Evolutionary conservation across 2,888 invertebrate genomes (phyloP).

Genomic region (Eilema sororculum): DNA sequence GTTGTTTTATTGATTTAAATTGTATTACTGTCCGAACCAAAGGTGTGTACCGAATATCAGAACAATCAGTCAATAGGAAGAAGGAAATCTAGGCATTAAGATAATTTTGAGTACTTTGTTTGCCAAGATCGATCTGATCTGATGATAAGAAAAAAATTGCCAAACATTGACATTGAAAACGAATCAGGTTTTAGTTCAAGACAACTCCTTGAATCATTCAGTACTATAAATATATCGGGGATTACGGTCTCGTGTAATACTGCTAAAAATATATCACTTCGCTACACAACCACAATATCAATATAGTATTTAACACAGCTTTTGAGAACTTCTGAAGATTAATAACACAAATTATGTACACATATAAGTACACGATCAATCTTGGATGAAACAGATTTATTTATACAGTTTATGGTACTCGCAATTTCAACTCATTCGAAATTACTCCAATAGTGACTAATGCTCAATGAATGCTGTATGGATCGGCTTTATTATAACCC

Average conservation of each 20-base stretch:
- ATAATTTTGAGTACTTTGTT: too few species aligned
- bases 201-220: slow-evolving; percentile 4
- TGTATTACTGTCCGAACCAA: too few species aligned
- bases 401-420: neutral
- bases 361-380: neutral
- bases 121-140: too few species aligned
- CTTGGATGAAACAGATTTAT: slow-evolving; percentile 3
- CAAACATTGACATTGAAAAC: neutral
- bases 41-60: too few species aligned
- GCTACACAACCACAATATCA: neutral
- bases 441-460: slow-evolving; percentile 13
- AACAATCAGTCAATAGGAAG: too few species aligned
- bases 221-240: neutral
- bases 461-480: neutral
- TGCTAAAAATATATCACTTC: neutral
- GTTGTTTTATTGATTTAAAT: too few species aligned
- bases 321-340: neutral
- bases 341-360: neutral
- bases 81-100: too few species aligned
- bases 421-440: neutral
- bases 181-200: neutral
- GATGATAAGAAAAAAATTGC: neutral
- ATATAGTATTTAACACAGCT: neutral
- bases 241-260: neutral
- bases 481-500: neutral